These are phyloP conservation scores for Morone chrysops DNA, from an alignment of 2,113 vertebrate species.

Conservation along the genomic window DNA sequence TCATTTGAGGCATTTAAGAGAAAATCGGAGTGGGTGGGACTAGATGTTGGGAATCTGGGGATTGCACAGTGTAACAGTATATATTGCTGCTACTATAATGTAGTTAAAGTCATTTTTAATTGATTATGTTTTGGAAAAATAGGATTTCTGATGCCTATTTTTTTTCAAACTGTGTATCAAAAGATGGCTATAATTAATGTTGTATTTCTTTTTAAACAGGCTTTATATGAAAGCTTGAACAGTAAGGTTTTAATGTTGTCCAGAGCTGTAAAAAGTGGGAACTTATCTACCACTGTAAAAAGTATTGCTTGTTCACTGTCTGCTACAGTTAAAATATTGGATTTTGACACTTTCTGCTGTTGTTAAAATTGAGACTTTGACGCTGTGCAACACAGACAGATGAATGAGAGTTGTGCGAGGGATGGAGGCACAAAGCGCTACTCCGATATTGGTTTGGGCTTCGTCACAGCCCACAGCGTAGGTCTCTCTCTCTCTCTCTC, in stretches of 20 bases:
- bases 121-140: background rate
- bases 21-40: background rate
- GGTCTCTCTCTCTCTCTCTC: background rate
- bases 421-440: conserved; percentile 12
- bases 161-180: background rate
- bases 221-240: background rate
- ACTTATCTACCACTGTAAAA: background rate
- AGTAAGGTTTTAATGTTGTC: background rate
- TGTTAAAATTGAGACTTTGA: conserved; percentile 31
- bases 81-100: background rate
- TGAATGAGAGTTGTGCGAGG: conserved; percentile 10
- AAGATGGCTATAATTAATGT: background rate
- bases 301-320: background rate
- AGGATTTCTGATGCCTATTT: background rate
- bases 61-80: background rate
- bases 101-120: background rate
- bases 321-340: background rate
- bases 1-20: background rate
- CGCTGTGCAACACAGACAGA: background rate
- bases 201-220: background rate
- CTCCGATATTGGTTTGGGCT: conserved; percentile 29
- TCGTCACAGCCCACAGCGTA: background rate
- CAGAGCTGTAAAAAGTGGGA: background rate
- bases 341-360: conserved; percentile 10
- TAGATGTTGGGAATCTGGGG: background rate